phyloP scores from a whole-genome alignment of 2,888 invertebrate genomes.

The Callosobruchus maculatus region DNA sequence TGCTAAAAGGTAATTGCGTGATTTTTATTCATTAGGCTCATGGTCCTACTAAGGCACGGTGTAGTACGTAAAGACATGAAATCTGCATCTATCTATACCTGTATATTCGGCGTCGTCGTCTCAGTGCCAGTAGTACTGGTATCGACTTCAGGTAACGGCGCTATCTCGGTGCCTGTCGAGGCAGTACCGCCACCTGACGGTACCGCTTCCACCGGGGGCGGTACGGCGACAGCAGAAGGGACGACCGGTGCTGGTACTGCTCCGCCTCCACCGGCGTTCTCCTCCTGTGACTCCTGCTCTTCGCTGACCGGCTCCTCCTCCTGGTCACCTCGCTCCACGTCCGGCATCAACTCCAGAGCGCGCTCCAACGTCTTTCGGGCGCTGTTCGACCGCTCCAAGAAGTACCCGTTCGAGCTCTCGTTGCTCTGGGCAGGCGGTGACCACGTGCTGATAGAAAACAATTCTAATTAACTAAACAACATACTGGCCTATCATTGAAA shows the following conservation, averaged over 20 bases:
- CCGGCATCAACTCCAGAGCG: slow-evolving; percentile 72
- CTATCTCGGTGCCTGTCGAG: background rate
- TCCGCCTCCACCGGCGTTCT: slow-evolving; percentile 2
- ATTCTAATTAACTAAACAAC: too few relatives aligned
- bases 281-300: slow-evolving; percentile 44
- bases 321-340: slow-evolving; percentile 54
- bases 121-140: background rate
- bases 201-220: too few relatives aligned
- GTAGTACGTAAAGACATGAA: too few relatives aligned
- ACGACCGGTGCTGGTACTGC: background rate
- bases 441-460: slow-evolving; percentile 65
- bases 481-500: too few relatives aligned
- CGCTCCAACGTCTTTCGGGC: slow-evolving; percentile 83
- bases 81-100: too few relatives aligned
- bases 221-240: too few relatives aligned
- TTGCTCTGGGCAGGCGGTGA: slow-evolving; percentile 93
- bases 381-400: slow-evolving; percentile 89
- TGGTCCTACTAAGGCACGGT: too few relatives aligned
- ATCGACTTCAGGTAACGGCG: background rate
- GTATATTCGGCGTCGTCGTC: background rate
- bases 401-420: slow-evolving; percentile 92
- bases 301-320: slow-evolving; percentile 39
- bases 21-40: too few relatives aligned
- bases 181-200: background rate
- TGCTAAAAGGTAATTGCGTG: too few relatives aligned